phyloP scores from a whole-genome alignment of 2,797 vertebrate species.

The Loriculus beryllinus region DNA sequence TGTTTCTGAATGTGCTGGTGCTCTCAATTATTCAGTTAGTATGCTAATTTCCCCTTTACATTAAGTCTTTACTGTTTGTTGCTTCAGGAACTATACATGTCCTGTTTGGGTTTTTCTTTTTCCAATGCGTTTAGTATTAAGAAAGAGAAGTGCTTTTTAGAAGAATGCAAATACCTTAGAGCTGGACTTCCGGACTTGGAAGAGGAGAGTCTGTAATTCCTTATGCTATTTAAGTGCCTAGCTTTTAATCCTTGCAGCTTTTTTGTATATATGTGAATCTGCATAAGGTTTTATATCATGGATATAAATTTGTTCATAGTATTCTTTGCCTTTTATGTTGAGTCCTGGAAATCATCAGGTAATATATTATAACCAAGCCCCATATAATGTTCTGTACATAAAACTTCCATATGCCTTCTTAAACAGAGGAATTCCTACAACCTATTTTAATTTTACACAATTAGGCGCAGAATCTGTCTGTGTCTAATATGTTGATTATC shows the following conservation, averaged over 20 bases:
- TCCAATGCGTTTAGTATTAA: not conserved
- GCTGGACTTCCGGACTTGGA: not conserved
- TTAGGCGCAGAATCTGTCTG: not conserved
- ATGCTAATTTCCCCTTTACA: not conserved
- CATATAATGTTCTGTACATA: not conserved
- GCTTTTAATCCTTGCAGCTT: not conserved
- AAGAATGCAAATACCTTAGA: not conserved
- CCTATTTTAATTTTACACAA: not conserved
- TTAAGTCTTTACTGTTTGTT: not conserved
- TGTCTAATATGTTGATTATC: accelerated
- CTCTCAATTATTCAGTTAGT: not conserved
- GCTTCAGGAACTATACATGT: not conserved
- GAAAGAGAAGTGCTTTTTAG: not conserved
- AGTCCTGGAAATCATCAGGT: not conserved
- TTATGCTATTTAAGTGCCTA: not conserved
- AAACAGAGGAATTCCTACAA: not conserved
- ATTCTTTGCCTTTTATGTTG: not conserved
- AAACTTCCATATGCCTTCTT: not conserved
- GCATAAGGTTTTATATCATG: not conserved
- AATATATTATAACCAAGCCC: not conserved
- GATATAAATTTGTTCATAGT: not conserved
- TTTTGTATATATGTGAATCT: not conserved
- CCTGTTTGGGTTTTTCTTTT: not conserved
- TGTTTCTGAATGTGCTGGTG: not conserved
- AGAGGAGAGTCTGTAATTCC: not conserved